phyloP scores from a whole-genome alignment of 2,888 invertebrate species.

The Nudaria mundana region DNA sequence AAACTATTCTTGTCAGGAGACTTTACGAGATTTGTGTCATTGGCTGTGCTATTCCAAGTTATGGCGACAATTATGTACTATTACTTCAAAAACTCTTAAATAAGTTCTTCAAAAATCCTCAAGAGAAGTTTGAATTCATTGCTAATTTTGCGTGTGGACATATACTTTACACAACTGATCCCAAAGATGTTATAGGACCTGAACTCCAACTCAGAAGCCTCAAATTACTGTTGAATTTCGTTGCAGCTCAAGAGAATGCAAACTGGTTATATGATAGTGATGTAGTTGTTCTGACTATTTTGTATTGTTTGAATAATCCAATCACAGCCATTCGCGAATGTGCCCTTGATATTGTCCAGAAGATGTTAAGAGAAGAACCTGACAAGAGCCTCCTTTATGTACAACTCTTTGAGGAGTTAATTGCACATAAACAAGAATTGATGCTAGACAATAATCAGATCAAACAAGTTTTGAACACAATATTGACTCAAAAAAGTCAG shows the following conservation, averaged over 20 bases:
- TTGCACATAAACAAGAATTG: constrained; percentile 81
- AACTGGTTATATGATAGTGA: constrained; percentile 67
- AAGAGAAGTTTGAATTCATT: constrained; percentile 78
- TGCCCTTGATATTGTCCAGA: constrained; percentile 76
- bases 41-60: constrained; percentile 65
- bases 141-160: constrained; percentile 79
- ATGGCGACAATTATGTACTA: constrained; percentile 56
- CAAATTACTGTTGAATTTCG: constrained; percentile 56
- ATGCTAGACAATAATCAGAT: constrained; percentile 85
- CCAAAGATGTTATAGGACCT: constrained; percentile 66
- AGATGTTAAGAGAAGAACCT: constrained; percentile 48
- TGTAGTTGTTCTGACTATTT: constrained; percentile 75
- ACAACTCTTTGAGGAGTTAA: constrained; percentile 69
- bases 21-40: constrained; percentile 74
- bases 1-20: constrained; percentile 59
- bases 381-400: constrained; percentile 62
- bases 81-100: constrained; percentile 69
- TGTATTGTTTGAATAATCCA: constrained; percentile 80
- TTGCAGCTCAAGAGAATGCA: constrained; percentile 44
- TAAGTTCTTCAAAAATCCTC: constrained; percentile 59
- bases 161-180: constrained; percentile 62
- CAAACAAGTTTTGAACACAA: constrained; percentile 81
- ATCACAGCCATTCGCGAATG: constrained; percentile 77
- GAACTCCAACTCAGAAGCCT: constrained; percentile 78
- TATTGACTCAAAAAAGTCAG: constrained; percentile 79